These are phyloP conservation scores for Poecilus cupreus DNA, from an alignment of 2,888 invertebrate species.

Conservation along the genomic window DNA sequence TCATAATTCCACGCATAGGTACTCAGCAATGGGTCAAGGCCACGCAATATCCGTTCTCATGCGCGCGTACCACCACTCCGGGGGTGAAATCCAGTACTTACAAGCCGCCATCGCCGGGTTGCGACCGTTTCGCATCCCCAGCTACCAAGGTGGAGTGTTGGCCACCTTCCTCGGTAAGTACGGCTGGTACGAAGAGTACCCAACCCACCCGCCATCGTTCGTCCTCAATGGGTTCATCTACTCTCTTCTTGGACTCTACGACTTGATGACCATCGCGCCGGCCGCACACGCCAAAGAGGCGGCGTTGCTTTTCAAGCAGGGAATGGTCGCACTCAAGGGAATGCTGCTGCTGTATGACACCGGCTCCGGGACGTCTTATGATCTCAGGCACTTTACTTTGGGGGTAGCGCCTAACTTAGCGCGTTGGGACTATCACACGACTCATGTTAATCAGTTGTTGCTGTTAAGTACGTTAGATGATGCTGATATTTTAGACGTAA, in stretches of 20 bases:
- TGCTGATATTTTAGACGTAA: slow-evolving; percentile 86
- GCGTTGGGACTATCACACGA: slow-evolving; percentile 99
- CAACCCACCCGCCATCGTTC: slow-evolving; percentile 94
- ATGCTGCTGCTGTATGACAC: slow-evolving; percentile 95
- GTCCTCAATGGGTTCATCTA: slow-evolving; percentile 99
- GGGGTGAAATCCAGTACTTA: slow-evolving; percentile 84
- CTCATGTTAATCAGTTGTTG: slow-evolving; percentile 96
- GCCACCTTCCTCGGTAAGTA: slow-evolving; percentile 90
- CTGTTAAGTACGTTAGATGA: slow-evolving; percentile 89
- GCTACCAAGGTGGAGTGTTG: slow-evolving; percentile 86
- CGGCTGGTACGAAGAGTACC: slow-evolving; percentile 99
- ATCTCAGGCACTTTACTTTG: slow-evolving; percentile 93
- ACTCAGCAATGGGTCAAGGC: slow-evolving; percentile 99
- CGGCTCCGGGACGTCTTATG: slow-evolving; percentile 96
- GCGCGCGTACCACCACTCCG: slow-evolving; percentile 90
- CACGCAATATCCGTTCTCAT: slow-evolving; percentile 96
- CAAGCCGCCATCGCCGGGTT: slow-evolving; percentile 88
- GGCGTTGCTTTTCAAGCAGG: slow-evolving; percentile 85
- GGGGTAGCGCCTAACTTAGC: slow-evolving; percentile 95
- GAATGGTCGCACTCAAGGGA: slow-evolving; percentile 87
- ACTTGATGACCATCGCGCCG: slow-evolving; percentile 89
- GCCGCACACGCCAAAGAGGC: slow-evolving; percentile 83
- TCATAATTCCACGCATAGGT: slow-evolving; percentile 73
- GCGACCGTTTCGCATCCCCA: slow-evolving; percentile 84
- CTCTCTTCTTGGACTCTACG: slow-evolving; percentile 95